Evolutionary conservation across 2,797 vertebrate genomes (phyloP).

Genomic region (Chiroxiphia lanceolata): DNA sequence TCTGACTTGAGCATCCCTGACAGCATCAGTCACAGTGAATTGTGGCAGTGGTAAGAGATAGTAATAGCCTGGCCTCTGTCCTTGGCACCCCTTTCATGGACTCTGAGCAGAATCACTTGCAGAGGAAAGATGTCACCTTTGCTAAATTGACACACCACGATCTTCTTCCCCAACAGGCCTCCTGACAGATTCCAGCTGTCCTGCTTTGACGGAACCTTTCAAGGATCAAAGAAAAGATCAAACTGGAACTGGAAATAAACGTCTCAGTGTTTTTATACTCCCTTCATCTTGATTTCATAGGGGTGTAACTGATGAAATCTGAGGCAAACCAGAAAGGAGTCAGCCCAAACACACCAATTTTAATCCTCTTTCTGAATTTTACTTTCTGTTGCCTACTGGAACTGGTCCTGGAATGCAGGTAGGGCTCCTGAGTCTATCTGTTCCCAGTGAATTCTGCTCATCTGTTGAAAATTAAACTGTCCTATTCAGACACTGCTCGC

Average conservation of each 20-base stretch:
- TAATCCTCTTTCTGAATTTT: neutral
- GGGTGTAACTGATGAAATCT: neutral
- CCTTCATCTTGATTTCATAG: neutral
- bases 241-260: neutral
- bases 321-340: neutral
- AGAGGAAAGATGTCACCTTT: neutral
- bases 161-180: neutral
- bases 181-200: neutral
- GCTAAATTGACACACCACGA: neutral
- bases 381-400: neutral
- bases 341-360: neutral
- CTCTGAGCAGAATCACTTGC: neutral
- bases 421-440: neutral
- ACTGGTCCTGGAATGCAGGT: neutral
- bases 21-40: neutral
- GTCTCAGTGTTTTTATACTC: neutral
- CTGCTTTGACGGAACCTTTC: neutral
- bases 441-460: conserved; percentile 20
- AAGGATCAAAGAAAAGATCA: conserved; percentile 29
- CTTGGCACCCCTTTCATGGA: neutral
- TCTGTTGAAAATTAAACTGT: conserved; percentile 51
- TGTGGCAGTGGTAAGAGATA: neutral
- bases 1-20: neutral
- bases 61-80: neutral
- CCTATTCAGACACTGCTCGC: conserved; percentile 45